Percentiles rank a stretch among this genome's conserved stretches.
Conservation (phyloP, 2,113 vertebrate genomes). For the Salvator merianae region DNA sequence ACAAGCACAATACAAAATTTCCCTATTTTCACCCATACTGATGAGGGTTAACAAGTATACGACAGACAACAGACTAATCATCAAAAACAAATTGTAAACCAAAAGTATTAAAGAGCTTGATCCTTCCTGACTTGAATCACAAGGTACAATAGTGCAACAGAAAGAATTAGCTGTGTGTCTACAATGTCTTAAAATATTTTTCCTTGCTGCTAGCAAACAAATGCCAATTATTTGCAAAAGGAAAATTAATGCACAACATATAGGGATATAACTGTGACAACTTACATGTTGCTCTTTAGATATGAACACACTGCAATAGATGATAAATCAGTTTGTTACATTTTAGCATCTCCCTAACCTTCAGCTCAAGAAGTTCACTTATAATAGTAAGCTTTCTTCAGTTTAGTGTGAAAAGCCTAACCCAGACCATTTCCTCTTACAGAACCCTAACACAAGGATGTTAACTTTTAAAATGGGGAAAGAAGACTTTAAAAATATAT, state of each 20-base stretch:
- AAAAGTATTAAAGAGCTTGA: too few relatives aligned
- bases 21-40: too few relatives aligned
- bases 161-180: too few relatives aligned
- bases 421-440: background rate
- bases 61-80: too few relatives aligned
- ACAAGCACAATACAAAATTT: too few relatives aligned
- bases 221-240: background rate
- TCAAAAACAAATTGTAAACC: too few relatives aligned
- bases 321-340: background rate
- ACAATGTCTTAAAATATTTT: too few relatives aligned
- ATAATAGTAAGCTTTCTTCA: background rate
- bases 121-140: too few relatives aligned
- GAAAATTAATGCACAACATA: constrained; percentile 14
- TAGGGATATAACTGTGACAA: background rate
- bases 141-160: too few relatives aligned
- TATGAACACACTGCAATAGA: background rate
- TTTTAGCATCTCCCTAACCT: background rate
- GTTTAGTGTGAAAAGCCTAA: background rate
- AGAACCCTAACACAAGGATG: background rate
- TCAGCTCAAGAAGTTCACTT: background rate
- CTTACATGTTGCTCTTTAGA: background rate
- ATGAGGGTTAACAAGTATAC: too few relatives aligned
- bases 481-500: background rate
- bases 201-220: background rate
- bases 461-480: background rate